Conservation (phyloP, 2,113 vertebrate genomes). For the Gorsachius goisagi region DNA sequence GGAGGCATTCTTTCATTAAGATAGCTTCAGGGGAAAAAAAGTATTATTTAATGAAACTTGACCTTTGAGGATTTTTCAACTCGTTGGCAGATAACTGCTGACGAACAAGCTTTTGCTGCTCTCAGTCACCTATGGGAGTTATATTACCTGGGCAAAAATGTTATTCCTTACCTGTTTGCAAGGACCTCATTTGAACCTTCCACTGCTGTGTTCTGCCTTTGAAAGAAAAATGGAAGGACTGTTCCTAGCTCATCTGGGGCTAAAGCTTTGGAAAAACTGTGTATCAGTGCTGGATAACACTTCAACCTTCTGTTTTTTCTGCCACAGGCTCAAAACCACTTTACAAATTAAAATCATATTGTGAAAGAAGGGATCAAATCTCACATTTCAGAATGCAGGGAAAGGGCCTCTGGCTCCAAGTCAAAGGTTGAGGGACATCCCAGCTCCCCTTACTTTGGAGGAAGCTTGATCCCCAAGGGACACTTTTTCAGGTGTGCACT, state of each 20-base stretch:
- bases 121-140: not conserved
- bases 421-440: not conserved
- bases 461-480: not conserved
- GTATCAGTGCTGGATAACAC: not conserved
- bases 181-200: not conserved
- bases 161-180: not conserved
- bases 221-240: not conserved
- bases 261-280: not conserved
- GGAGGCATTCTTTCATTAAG: not conserved
- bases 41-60: not conserved
- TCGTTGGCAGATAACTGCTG: not conserved
- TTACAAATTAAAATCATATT: not conserved
- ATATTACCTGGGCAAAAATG: not conserved
- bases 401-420: not conserved
- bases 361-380: not conserved
- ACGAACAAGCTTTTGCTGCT: not conserved
- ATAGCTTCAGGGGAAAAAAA: accelerated
- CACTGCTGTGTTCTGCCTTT: not conserved
- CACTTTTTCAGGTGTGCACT: not conserved
- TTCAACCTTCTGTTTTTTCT: not conserved
- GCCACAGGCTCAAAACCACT: not conserved
- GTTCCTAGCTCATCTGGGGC: not conserved
- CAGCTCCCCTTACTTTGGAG: not conserved
- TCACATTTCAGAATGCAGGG: not conserved
- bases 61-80: not conserved